Evolutionary conservation across 1,140 invertebrate species (phyloP), one percentile per base, ranked within the genome.

Genomic region (Schlechtendalia chinensis): DNA sequence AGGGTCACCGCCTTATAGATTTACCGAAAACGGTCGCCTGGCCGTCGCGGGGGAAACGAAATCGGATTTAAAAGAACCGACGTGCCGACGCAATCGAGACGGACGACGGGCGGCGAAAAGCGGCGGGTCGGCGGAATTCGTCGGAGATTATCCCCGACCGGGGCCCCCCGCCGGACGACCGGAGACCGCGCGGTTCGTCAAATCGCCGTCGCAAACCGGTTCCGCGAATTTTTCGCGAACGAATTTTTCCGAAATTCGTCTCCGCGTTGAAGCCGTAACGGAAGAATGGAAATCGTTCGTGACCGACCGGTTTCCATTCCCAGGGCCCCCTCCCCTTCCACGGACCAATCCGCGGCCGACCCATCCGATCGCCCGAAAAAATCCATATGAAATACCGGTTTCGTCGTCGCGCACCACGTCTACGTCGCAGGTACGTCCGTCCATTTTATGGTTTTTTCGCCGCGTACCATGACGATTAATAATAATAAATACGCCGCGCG

Each of bases 131-230:
- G n/a, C n/a, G n/a, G 67, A 47, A 50, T 50, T 47, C 50, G 4
- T 45, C 24, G 24, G 22, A 1, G 67, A 50, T n/a, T 69, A 69
- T 69, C 67, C 67, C 67, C 67, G 67, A 69, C 10, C 16, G n/a
- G n/a, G 6, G 22, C 22, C 39, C 67, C 22, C 67, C 39, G n/a
- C n/a, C n/a, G n/a, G n/a, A n/a, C n/a, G 19, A 3, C 67, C 45
- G 22, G 1, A 50, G 45, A 50, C n/a, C 16, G 45, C n/a, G n/a
- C 14, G 14, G 67, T 50, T 50, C 50, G 67, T 69, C 67, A 50
- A 69, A 69, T 69, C 67, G 17, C 50, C 67, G 67, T 69, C 22
- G 67, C 24, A 50, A 69, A 69, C 67, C 67, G 67, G 67, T 69
- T 69, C 2, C 39, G 65, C 45, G 67, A 69, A 69, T 69, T 69